A percentile compares a stretch with the other conserved stretches of the same genome.
Evolutionary conservation across 2,888 invertebrate species (phyloP).

Genomic region (Stramonita haemastoma): DNA sequence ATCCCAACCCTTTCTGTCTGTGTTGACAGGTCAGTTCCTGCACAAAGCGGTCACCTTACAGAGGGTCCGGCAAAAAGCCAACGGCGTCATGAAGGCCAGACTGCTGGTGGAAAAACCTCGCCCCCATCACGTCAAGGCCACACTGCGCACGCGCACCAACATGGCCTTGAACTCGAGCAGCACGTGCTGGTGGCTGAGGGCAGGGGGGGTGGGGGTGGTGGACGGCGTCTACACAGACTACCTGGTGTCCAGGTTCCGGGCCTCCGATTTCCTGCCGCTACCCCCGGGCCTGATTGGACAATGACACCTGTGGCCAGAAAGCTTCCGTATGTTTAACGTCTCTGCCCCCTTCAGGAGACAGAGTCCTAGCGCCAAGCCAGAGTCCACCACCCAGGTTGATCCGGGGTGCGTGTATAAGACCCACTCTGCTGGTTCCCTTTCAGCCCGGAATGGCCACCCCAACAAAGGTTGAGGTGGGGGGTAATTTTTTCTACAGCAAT

Average conservation of each 20-base stretch:
- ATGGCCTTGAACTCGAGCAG: conserved; percentile 60
- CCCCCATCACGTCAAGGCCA: conserved; percentile 53
- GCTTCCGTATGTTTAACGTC: conserved; percentile 21
- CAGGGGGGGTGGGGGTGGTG: conserved; percentile 60
- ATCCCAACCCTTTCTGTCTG: not conserved
- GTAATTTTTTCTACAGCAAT: too few species aligned
- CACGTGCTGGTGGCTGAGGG: conserved; percentile 66
- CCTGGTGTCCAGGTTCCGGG: conserved; percentile 50
- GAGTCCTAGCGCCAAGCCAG: not conserved
- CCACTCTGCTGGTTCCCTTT: not conserved
- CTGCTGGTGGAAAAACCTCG: conserved; percentile 44
- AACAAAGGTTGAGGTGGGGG: too few species aligned
- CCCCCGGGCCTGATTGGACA: conserved; percentile 35
- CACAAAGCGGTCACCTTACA: conserved; percentile 48
- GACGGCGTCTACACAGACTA: conserved; percentile 66
- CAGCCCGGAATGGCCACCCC: not conserved
- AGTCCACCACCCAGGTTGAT: not conserved
- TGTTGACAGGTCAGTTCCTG: conserved; percentile 51
- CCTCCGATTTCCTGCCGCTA: conserved; percentile 42
- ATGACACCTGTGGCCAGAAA: conserved; percentile 42
- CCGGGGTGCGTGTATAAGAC: conserved; percentile 32
- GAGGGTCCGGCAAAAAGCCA: conserved; percentile 41
- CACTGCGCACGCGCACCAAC: conserved; percentile 62
- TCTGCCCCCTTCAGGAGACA: not conserved
- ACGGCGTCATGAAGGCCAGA: conserved; percentile 47